Evolutionary conservation across 2,888 invertebrate species (phyloP).

Genomic region (Empis livida): DNA sequence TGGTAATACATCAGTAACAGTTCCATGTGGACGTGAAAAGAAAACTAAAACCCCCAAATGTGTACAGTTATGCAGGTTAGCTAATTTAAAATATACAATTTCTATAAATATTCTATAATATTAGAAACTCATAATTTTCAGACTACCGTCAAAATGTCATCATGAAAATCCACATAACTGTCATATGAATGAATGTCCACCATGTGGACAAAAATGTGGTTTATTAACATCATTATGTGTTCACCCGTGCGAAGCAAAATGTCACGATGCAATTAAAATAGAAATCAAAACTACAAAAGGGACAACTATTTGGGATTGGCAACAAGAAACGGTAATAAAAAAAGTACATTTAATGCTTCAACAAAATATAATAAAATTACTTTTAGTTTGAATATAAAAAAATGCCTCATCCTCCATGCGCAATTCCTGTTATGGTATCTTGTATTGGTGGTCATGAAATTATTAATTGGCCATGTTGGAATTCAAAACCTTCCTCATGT

Average conservation of each 20-base stretch:
- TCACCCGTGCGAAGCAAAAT: conserved; percentile 57
- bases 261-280: conserved; percentile 62
- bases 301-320: conserved; percentile 53
- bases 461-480: conserved; percentile 51
- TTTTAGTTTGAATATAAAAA: conserved; percentile 37
- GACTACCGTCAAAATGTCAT: conserved; percentile 71
- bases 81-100: neutral
- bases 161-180: conserved; percentile 70
- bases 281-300: conserved; percentile 46
- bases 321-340: conserved; percentile 12
- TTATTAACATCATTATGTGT: conserved; percentile 31
- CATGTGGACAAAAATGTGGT: conserved; percentile 64
- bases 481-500: conserved; percentile 62
- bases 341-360: neutral
- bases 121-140: no score
- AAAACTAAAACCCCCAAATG: conserved; percentile 71
- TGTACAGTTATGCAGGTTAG: conserved; percentile 52
- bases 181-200: conserved; percentile 73
- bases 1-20: conserved; percentile 59
- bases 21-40: conserved; percentile 76
- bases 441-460: conserved; percentile 65
- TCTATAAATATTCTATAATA: conserved; percentile 4
- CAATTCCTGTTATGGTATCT: conserved; percentile 51
- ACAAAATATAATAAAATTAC: neutral
- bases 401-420: conserved; percentile 59